A percentile compares a stretch with the other conserved stretches of the same genome.
These are phyloP conservation scores for Lepisosteus osseus DNA, from an alignment of 2,113 vertebrate genomes.

Conservation along the genomic window DNA sequence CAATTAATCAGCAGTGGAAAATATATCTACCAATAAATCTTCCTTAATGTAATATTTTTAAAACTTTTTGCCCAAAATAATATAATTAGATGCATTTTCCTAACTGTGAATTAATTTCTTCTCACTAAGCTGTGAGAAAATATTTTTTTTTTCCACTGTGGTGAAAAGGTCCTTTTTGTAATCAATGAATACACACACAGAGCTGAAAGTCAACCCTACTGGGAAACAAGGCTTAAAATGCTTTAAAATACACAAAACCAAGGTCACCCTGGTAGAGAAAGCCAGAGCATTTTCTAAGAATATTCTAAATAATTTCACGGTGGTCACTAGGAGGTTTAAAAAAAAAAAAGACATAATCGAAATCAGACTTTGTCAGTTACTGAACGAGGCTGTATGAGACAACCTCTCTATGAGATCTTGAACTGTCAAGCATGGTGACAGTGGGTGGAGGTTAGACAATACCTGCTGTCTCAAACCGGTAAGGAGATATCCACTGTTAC, in stretches of 20 bases:
- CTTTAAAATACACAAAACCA: background rate
- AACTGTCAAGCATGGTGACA: conserved; percentile 17
- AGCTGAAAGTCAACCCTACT: background rate
- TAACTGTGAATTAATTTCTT: too few species aligned
- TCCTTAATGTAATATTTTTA: too few species aligned
- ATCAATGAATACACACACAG: background rate
- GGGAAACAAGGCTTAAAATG: background rate
- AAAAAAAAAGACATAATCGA: background rate
- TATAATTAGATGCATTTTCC: too few species aligned
- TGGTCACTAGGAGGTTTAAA: background rate
- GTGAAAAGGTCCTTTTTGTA: too few species aligned
- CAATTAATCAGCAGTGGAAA: too few species aligned
- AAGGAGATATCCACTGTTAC: conserved; percentile 12
- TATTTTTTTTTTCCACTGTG: too few species aligned
- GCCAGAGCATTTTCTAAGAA: background rate
- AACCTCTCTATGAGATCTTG: background rate
- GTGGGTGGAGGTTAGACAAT: conserved; percentile 14
- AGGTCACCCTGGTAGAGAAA: background rate
- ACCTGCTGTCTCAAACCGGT: background rate
- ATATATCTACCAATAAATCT: too few species aligned
- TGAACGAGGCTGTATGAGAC: background rate
- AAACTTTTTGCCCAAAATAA: too few species aligned
- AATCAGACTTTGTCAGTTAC: background rate
- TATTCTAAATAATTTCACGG: too few species aligned
- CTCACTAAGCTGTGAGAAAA: too few species aligned